These are phyloP conservation scores for Elegia similella DNA, from an alignment of 2,888 invertebrate species.

Conservation along the genomic window DNA sequence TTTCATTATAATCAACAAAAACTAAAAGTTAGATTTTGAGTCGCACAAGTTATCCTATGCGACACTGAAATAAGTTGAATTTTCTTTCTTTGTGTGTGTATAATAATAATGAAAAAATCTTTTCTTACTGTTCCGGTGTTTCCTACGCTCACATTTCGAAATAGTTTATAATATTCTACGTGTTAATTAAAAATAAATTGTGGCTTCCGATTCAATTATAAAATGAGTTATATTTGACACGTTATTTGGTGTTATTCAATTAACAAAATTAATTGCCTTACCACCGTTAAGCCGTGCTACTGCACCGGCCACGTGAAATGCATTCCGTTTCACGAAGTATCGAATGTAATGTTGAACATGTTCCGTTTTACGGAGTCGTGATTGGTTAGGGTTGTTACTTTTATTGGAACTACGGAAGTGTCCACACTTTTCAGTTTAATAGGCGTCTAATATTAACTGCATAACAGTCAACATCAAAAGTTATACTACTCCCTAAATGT, in stretches of 20 bases:
- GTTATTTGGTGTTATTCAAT: slow-evolving; percentile 30
- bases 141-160: no score
- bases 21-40: no score
- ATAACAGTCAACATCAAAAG: no score
- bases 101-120: no score
- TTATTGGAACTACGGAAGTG: no score
- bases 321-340: background rate
- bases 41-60: no score
- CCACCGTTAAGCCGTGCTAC: slow-evolving; percentile 26
- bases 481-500: no score
- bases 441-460: no score
- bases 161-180: background rate
- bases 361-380: background rate
- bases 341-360: background rate
- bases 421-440: background rate
- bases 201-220: background rate
- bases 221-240: background rate
- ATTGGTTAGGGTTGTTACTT: background rate
- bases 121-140: no score
- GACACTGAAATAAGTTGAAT: no score
- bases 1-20: no score
- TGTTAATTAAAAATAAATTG: slow-evolving; percentile 3
- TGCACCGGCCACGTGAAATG: slow-evolving; percentile 14
- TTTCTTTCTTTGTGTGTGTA: no score
- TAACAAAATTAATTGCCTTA: slow-evolving; percentile 44